Conservation (phyloP, 2,888 invertebrate genomes). For the Aphodius granarius region DNA sequence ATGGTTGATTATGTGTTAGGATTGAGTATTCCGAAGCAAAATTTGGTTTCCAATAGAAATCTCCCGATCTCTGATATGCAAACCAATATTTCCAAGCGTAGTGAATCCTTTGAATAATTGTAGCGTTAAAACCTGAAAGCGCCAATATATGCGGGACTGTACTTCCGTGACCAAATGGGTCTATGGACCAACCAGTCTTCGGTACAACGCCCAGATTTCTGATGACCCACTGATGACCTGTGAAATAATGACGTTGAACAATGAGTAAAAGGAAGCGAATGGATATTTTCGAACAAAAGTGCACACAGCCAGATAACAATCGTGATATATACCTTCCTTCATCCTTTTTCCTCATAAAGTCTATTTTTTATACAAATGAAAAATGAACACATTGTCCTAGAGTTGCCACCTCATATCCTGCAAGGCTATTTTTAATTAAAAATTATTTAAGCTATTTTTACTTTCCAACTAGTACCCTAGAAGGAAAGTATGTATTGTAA, state of each 20-base stretch:
- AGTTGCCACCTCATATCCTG: too few relatives aligned
- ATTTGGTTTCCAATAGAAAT: slow-evolving; percentile 17
- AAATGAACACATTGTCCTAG: too few relatives aligned
- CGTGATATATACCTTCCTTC: too few relatives aligned
- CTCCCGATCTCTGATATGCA: slow-evolving; percentile 8
- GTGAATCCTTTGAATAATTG: slow-evolving; percentile 17
- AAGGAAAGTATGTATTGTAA: too few relatives aligned
- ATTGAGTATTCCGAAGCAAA: not conserved
- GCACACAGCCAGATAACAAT: too few relatives aligned
- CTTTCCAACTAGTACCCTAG: too few relatives aligned
- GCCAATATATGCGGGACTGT: slow-evolving; percentile 15
- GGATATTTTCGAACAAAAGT: too few relatives aligned
- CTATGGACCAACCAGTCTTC: slow-evolving; percentile 16
- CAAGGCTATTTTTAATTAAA: too few relatives aligned
- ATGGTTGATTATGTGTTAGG: slow-evolving; percentile 16
- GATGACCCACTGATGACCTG: slow-evolving; percentile 19
- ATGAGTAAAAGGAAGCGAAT: too few relatives aligned
- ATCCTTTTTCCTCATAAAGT: too few relatives aligned
- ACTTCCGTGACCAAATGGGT: slow-evolving; percentile 16
- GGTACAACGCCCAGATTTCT: slow-evolving; percentile 11
- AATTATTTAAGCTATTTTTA: too few relatives aligned
- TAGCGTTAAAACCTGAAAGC: slow-evolving; percentile 14
- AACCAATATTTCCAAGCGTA: slow-evolving; percentile 20
- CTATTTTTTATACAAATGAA: too few relatives aligned
- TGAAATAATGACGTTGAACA: not conserved